Percentiles rank a stretch among this genome's conserved stretches.
Conservation (phyloP, 2,888 invertebrate species). For the Marronus borbonicus region DNA sequence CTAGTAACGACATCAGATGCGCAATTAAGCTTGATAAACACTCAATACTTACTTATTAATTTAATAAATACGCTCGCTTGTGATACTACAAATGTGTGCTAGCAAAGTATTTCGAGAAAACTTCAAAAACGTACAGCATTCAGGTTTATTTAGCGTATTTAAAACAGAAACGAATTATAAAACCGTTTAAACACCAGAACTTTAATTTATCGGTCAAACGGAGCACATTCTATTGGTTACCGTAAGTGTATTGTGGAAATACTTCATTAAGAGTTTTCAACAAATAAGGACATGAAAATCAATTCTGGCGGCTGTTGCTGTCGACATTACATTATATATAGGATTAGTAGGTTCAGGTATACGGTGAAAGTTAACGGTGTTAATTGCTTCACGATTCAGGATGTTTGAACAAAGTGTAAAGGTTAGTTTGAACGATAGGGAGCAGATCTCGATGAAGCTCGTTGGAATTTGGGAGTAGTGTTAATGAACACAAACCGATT, state of each 20-base stretch:
- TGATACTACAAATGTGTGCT: no score
- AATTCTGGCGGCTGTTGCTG: constrained; percentile 16
- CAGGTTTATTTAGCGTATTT: no score
- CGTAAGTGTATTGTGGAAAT: constrained; percentile 39
- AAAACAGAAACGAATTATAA: no score
- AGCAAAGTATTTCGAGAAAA: no score
- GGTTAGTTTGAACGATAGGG: constrained; percentile 20
- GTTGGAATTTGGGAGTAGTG: constrained; percentile 5
- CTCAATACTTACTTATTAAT: no score
- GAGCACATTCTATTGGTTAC: constrained; percentile 26
- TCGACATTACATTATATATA: neutral
- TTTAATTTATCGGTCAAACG: constrained; percentile 28
- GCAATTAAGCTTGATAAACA: no score
- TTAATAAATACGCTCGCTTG: no score
- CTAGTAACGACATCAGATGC: no score
- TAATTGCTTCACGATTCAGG: constrained; percentile 39
- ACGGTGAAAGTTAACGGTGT: constrained; percentile 31
- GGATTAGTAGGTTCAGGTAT: constrained; percentile 23
- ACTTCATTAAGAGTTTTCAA: constrained; percentile 45
- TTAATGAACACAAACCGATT: constrained; percentile 30
- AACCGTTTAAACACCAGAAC: neutral
- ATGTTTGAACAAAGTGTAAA: constrained; percentile 34
- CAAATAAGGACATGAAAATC: constrained; percentile 44
- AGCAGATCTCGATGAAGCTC: constrained; percentile 8
- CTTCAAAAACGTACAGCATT: no score